Percentiles rank a stretch among this genome's conserved stretches.
phyloP scores from a whole-genome alignment of 2,113 vertebrate genomes.

The Sceloporus tristichus region DNA sequence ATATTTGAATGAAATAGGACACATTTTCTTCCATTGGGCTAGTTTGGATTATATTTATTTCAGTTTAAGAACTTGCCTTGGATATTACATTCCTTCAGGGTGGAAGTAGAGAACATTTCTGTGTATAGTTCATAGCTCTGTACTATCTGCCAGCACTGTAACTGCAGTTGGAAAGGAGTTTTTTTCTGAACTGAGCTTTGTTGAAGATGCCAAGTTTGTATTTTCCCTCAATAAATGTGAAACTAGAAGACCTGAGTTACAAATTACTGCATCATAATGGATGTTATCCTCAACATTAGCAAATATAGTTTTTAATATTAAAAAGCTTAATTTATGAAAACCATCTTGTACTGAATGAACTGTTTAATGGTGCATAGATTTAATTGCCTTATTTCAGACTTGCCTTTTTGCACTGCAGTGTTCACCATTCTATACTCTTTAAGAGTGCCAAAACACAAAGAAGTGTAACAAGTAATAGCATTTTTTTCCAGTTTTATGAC shows the following conservation, averaged over 20 bases:
- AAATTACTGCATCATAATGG: background rate
- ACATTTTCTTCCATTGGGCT: constrained; percentile 13
- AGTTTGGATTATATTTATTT: background rate
- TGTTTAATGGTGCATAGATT: constrained; percentile 41
- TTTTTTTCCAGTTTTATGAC: constrained; percentile 38
- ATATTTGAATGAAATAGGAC: constrained; percentile 12
- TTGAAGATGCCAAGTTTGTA: constrained; percentile 37
- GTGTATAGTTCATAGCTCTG: background rate
- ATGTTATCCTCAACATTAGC: constrained; percentile 13
- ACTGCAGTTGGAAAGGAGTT: constrained; percentile 21
- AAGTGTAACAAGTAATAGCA: constrained; percentile 47
- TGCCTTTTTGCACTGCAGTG: constrained; percentile 35
- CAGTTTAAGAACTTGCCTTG: constrained; percentile 16
- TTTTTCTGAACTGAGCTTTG: constrained; percentile 25
- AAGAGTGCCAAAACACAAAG: constrained; percentile 30
- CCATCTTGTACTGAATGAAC: constrained; percentile 36
- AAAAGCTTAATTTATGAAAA: constrained; percentile 48
- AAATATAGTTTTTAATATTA: constrained; percentile 24
- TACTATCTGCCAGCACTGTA: background rate
- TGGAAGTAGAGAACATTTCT: background rate
- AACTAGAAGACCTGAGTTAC: background rate
- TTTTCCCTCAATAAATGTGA: constrained; percentile 33
- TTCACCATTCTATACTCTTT: constrained; percentile 23
- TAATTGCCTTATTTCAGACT: constrained; percentile 44
- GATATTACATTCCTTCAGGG: background rate